Conservation (phyloP, 1,140 invertebrate genomes). For the Panagrolaimus sp. region DNA sequence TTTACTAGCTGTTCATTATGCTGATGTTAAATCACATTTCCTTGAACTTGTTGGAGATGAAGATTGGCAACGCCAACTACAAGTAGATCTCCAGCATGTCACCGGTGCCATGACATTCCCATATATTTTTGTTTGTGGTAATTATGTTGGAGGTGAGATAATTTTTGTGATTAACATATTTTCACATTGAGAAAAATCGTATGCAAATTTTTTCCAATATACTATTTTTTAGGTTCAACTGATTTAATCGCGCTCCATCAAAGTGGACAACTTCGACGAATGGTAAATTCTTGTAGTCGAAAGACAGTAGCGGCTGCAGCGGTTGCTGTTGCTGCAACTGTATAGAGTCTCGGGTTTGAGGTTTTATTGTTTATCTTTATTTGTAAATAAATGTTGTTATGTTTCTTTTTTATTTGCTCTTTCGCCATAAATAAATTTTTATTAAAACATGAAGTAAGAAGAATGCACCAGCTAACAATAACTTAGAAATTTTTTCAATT, state of each 20-base stretch:
- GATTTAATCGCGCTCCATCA: conserved; percentile 57
- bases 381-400: too few species aligned
- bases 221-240: conserved; percentile 42
- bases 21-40: conserved; percentile 39
- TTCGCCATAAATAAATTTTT: too few species aligned
- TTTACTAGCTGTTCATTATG: conserved; percentile 30
- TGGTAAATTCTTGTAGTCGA: conserved; percentile 42
- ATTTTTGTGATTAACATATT: too few species aligned
- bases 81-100: conserved; percentile 56
- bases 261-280: conserved; percentile 49
- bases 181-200: background rate
- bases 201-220: background rate
- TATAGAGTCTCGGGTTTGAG: too few species aligned
- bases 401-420: too few species aligned
- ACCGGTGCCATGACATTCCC: conserved; percentile 56
- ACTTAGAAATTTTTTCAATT: too few species aligned
- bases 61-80: conserved; percentile 56
- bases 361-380: too few species aligned
- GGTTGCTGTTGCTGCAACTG: too few species aligned
- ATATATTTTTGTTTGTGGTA: conserved; percentile 56
- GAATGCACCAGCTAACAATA: too few species aligned
- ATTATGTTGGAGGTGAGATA: conserved; percentile 53
- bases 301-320: background rate
- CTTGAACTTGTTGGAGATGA: conserved; percentile 53
- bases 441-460: too few species aligned